phyloP scores from a whole-genome alignment of 2,888 invertebrate species.

The Chrysodeixis includens region DNA sequence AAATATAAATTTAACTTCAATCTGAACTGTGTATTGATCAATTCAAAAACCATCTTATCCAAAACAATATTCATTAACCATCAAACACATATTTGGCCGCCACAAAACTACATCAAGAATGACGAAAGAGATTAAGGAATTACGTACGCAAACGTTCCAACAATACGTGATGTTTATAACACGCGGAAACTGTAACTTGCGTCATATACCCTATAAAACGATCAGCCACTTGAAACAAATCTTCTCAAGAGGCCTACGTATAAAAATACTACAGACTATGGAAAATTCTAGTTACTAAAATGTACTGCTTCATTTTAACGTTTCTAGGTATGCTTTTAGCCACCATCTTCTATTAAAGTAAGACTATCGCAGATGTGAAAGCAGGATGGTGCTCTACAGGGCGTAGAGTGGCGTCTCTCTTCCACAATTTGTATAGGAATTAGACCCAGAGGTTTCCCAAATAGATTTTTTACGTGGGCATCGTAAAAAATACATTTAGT shows the following conservation, averaged over 20 bases:
- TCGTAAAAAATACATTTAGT: constrained; percentile 64
- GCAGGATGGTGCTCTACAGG: too few species aligned
- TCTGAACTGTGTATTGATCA: too few species aligned
- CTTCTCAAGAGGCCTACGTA: constrained; percentile 14
- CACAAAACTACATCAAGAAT: not conserved
- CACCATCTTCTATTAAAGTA: too few species aligned
- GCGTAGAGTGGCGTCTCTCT: too few species aligned
- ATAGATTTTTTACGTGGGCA: constrained; percentile 48
- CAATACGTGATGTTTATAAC: constrained; percentile 7
- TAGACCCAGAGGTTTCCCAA: too few species aligned
- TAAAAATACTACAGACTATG: constrained; percentile 6
- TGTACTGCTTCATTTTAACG: constrained; percentile 34
- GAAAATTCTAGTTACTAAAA: constrained; percentile 15
- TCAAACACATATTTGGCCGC: not conserved
- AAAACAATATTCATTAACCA: too few species aligned
- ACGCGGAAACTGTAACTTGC: constrained; percentile 18
- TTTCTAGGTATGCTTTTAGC: too few species aligned
- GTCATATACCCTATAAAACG: constrained; percentile 25
- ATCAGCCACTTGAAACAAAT: constrained; percentile 15
- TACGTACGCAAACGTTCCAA: not conserved
- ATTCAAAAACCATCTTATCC: too few species aligned
- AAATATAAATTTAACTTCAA: too few species aligned
- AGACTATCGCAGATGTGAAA: too few species aligned
- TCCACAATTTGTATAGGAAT: too few species aligned
- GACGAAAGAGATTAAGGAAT: not conserved